Conservation (phyloP, 2,113 vertebrate species). For the Theropithecus gelada region DNA sequence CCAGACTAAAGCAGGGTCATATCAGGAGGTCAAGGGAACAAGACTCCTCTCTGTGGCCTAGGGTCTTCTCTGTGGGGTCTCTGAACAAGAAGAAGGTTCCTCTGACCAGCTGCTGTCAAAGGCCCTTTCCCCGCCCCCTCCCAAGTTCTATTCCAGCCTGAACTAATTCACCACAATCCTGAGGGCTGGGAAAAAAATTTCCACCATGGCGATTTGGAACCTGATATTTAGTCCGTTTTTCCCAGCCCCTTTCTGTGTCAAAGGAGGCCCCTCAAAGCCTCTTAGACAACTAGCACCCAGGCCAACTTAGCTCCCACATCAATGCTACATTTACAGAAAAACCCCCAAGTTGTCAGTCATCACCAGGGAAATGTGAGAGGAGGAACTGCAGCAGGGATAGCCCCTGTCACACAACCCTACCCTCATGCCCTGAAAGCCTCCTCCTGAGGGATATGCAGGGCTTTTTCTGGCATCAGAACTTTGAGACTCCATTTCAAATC, state of each 20-base stretch:
- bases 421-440: background rate
- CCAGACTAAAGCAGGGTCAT: background rate
- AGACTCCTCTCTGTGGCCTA: background rate
- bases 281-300: slow-evolving; percentile 23
- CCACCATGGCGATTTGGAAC: slow-evolving; percentile 51
- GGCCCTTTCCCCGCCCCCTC: background rate
- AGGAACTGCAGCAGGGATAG: background rate
- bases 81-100: slow-evolving; percentile 8
- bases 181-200: slow-evolving; percentile 41
- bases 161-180: slow-evolving; percentile 70
- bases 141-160: slow-evolving; percentile 41
- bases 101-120: slow-evolving; percentile 38
- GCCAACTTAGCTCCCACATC: slow-evolving; percentile 17
- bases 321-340: slow-evolving; percentile 14
- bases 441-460: background rate
- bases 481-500: slow-evolving; percentile 33
- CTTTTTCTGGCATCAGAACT: slow-evolving; percentile 24
- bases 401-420: background rate
- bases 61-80: background rate
- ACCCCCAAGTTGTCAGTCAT: background rate
- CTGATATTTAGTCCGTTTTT: slow-evolving; percentile 68
- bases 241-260: slow-evolving; percentile 49
- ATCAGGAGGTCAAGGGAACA: slow-evolving; percentile 20
- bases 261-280: background rate
- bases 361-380: slow-evolving; percentile 24